Conservation (phyloP, 2,797 vertebrate species). For the Leptodactylus fallax region DNA sequence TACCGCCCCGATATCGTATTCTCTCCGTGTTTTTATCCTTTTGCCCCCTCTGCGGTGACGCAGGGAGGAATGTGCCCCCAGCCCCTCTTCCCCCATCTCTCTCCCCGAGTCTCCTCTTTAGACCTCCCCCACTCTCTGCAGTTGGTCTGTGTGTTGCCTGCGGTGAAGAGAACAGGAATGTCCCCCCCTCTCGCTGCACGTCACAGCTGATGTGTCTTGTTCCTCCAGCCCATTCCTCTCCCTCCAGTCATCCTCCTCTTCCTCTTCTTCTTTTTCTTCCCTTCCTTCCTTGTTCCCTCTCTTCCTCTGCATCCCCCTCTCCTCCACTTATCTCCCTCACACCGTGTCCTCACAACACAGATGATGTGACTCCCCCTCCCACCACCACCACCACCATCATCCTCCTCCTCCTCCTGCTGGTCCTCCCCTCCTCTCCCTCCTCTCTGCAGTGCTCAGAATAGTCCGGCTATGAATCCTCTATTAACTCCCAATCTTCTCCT, state of each 20-base stretch:
- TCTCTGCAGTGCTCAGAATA: constrained; percentile 64
- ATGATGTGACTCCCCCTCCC: constrained; percentile 42
- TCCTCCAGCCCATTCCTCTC: constrained; percentile 3
- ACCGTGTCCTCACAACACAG: constrained; percentile 55
- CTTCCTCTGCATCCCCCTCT: constrained; percentile 1
- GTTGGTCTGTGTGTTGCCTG: constrained; percentile 48
- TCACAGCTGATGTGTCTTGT: constrained; percentile 45
- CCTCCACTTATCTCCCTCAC: constrained; percentile 34
- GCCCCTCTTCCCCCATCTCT: too few species aligned
- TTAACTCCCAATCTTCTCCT: constrained; percentile 85
- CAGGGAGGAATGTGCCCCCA: too few species aligned
- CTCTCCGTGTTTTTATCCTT: neutral
- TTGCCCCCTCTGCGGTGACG: neutral
- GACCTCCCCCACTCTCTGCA: constrained; percentile 47
- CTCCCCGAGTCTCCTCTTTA: neutral
- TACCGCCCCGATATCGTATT: neutral
- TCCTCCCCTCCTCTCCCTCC: constrained; percentile 59
- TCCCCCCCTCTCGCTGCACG: constrained; percentile 47
- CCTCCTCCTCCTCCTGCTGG: constrained; percentile 13
- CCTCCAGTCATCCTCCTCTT: constrained; percentile 8
- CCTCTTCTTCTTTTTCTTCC: neutral
- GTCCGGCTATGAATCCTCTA: constrained; percentile 88
- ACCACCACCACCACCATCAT: constrained; percentile 26
- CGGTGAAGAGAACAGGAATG: constrained; percentile 44
- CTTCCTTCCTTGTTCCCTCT: neutral